Base-by-base conservation (phyloP, 2,888 invertebrate species). In the Pyrocoelia pectoralis region DNA sequence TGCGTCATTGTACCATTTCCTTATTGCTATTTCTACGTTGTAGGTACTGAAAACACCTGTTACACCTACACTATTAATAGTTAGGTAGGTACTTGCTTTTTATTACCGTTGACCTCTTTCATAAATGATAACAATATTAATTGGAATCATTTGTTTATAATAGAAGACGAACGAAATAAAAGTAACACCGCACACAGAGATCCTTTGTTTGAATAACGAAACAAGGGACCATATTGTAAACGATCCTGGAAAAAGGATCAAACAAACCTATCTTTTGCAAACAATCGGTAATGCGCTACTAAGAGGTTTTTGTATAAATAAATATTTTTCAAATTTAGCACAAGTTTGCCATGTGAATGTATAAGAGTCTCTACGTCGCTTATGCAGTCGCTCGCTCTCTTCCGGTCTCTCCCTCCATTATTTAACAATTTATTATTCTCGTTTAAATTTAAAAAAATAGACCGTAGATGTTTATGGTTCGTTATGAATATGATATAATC, bases 1-100 rank as follows among this genome's bases (percentile, higher is more conserved):
- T 66, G 66, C 62, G 62, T 63, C 62, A 63, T 62, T 66, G 59
- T 59, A 57, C 53, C 29, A 66, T 56, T 63, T 62, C 66, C 62
- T 66, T 63, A 62, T 66, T 66, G 55, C 62, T 51, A 60, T 51
- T 53, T 60, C 54, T 57, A 54, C 46, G 51, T 46, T 61, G 29
- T 24, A 24, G 24, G 24, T 43, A 53, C 56, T 56, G 56, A 15
- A 52, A 66, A 63, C 66, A 66, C 66, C 66, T 66, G 66, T 66
- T 62, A 62, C 66, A 41, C 66, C 66, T 54, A 62, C 66, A 55
- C 33, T 14, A 38, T 33, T 33, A 33, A 33, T n/a, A n/a, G 10
- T n/a, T 33, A 33, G 9, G 2, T 33, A 33, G 9, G 2, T 33
- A 33, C 33, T 24, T 24, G 24, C 24, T 3, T 24, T 24, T 24